These are phyloP conservation scores for Percopsis omiscomaycus DNA, from an alignment of 2,797 vertebrate genomes.

Conservation along the genomic window DNA sequence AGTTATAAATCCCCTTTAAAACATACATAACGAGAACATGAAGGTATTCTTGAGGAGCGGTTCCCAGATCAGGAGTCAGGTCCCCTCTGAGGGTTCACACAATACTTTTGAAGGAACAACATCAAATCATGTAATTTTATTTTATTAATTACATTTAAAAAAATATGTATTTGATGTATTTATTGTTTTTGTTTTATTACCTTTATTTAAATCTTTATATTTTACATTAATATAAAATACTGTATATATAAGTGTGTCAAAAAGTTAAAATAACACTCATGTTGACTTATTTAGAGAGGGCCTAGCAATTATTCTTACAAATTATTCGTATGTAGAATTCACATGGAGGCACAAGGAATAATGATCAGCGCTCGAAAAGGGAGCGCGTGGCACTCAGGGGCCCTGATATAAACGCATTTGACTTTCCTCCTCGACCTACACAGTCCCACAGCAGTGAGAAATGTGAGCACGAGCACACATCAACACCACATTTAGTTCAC, in stretches of 20 bases:
- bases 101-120: no score
- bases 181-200: no score
- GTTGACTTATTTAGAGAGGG: no score
- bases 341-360: constrained; percentile 72
- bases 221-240: no score
- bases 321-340: constrained; percentile 71
- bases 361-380: constrained; percentile 65
- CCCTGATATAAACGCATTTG: constrained; percentile 71
- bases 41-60: constrained; percentile 5
- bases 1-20: constrained; percentile 29
- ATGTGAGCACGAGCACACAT: constrained; percentile 34
- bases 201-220: no score
- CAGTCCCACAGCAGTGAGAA: constrained; percentile 16
- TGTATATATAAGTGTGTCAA: no score
- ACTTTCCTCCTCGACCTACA: constrained; percentile 58
- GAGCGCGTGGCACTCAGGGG: constrained; percentile 53
- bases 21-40: constrained; percentile 41
- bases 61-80: no score
- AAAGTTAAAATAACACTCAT: no score
- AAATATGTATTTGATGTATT: no score
- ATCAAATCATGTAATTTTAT: no score
- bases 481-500: neutral
- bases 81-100: no score
- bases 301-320: constrained; percentile 38
- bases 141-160: no score